Evolutionary conservation across 2,888 invertebrate species (phyloP).

Genomic region (Sabatieria punctata): DNA sequence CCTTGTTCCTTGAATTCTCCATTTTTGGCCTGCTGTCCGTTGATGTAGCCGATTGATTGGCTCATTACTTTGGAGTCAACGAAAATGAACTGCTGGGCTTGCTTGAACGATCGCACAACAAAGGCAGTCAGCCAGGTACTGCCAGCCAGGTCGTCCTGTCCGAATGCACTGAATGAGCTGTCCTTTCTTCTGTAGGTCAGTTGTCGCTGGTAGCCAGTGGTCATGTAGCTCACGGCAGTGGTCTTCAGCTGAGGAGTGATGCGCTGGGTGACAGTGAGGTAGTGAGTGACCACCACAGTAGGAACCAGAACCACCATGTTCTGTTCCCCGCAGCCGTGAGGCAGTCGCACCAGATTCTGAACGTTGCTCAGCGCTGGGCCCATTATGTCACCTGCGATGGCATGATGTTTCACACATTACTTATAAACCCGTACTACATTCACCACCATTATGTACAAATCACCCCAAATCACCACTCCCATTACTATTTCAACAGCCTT

Average conservation of each 20-base stretch:
- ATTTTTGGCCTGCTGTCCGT: slow-evolving; percentile 49
- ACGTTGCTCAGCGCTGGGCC: slow-evolving; percentile 61
- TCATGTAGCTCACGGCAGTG: slow-evolving; percentile 49
- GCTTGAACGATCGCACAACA: slow-evolving; percentile 56
- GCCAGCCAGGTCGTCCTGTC: slow-evolving; percentile 48
- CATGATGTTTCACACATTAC: no score
- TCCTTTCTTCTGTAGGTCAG: slow-evolving; percentile 64
- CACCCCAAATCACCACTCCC: no score
- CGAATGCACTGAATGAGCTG: slow-evolving; percentile 78
- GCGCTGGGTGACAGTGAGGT: slow-evolving; percentile 56
- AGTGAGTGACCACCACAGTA: slow-evolving; percentile 66
- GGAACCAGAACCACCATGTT: slow-evolving; percentile 80
- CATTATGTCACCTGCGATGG: slow-evolving; percentile 49
- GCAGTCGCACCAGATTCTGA: slow-evolving; percentile 54
- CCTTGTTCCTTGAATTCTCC: slow-evolving; percentile 61
- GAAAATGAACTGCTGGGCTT: slow-evolving; percentile 50
- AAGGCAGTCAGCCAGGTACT: slow-evolving; percentile 76
- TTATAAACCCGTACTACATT: no score
- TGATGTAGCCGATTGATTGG: slow-evolving; percentile 56
- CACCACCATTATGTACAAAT: no score
- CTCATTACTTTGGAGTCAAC: slow-evolving; percentile 50
- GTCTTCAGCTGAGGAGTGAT: slow-evolving; percentile 47
- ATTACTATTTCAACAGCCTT: no score
- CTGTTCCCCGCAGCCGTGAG: slow-evolving; percentile 80
- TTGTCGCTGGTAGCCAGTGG: slow-evolving; percentile 74